phyloP scores from a whole-genome alignment of 2,888 invertebrate genomes.

The Diarsia mendica region DNA sequence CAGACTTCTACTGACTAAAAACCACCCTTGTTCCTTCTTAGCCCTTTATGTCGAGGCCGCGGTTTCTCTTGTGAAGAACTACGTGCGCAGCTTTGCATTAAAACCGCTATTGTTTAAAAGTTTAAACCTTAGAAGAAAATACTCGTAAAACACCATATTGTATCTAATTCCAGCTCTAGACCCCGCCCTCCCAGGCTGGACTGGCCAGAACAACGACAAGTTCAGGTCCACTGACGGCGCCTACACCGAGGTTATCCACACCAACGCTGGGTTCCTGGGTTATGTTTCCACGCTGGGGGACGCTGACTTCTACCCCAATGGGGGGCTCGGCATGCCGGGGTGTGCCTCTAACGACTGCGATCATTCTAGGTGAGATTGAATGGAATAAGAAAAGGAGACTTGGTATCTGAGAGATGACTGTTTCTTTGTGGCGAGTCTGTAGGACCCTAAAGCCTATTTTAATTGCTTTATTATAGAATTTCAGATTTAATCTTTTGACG shows the following conservation, averaged over 20 bases:
- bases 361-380: constrained; percentile 68
- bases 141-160: not conserved
- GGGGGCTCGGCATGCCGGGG: constrained; percentile 73
- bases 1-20: too few species aligned
- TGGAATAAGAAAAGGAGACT: not conserved
- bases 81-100: too few species aligned
- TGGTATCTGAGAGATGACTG: too few species aligned
- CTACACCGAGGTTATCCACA: constrained; percentile 76
- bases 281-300: constrained; percentile 67
- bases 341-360: constrained; percentile 68
- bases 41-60: too few species aligned
- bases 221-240: constrained; percentile 66
- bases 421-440: too few species aligned
- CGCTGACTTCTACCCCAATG: constrained; percentile 78
- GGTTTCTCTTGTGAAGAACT: too few species aligned
- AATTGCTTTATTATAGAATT: too few species aligned
- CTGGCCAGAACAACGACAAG: constrained; percentile 59
- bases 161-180: constrained; percentile 67
- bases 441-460: too few species aligned
- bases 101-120: too few species aligned
- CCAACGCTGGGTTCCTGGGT: constrained; percentile 72
- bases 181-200: constrained; percentile 69
- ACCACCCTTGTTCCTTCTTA: too few species aligned
- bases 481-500: too few species aligned
- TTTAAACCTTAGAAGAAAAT: too few species aligned